A percentile compares a stretch with the other conserved stretches of the same genome.
Evolutionary conservation across 2,888 invertebrate genomes (phyloP).

Genomic region (Allygus modestus): DNA sequence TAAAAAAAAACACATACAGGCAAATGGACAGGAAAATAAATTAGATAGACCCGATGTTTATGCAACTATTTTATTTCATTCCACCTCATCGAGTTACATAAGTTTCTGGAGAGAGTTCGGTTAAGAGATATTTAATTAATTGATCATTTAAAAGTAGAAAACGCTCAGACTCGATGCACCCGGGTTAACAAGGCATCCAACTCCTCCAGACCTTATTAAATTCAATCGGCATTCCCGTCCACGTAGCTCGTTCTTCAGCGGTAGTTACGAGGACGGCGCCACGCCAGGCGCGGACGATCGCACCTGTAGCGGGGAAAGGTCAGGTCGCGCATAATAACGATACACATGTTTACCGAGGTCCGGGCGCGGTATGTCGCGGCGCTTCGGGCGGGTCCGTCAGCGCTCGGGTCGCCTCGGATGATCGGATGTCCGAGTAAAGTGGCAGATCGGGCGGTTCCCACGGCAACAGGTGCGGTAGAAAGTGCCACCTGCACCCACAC

Average conservation of each 20-base stretch:
- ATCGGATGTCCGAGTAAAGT: not conserved
- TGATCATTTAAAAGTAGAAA: too few relatives aligned
- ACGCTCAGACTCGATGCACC: too few relatives aligned
- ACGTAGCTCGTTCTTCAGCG: too few relatives aligned
- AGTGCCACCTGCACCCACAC: slow-evolving; percentile 9
- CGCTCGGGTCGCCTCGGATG: not conserved
- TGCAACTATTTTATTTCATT: too few relatives aligned
- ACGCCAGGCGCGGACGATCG: not conserved
- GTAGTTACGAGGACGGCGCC: not conserved
- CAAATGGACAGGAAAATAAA: too few relatives aligned
- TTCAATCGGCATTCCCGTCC: slow-evolving; percentile 5
- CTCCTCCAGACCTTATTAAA: not conserved
- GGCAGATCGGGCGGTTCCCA: not conserved
- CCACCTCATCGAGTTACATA: too few relatives aligned
- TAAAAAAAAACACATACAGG: too few relatives aligned
- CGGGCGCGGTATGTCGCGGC: not conserved
- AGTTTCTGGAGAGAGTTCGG: too few relatives aligned
- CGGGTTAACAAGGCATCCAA: too few relatives aligned
- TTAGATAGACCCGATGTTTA: too few relatives aligned
- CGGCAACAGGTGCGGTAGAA: not conserved
- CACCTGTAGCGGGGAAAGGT: slow-evolving; percentile 16
- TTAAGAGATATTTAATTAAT: too few relatives aligned
- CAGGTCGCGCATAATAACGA: slow-evolving; percentile 30
- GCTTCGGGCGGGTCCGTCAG: not conserved
- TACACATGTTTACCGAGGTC: not conserved